phyloP scores from a whole-genome alignment of 2,113 vertebrate genomes.

The Atractosteus spatula region DNA sequence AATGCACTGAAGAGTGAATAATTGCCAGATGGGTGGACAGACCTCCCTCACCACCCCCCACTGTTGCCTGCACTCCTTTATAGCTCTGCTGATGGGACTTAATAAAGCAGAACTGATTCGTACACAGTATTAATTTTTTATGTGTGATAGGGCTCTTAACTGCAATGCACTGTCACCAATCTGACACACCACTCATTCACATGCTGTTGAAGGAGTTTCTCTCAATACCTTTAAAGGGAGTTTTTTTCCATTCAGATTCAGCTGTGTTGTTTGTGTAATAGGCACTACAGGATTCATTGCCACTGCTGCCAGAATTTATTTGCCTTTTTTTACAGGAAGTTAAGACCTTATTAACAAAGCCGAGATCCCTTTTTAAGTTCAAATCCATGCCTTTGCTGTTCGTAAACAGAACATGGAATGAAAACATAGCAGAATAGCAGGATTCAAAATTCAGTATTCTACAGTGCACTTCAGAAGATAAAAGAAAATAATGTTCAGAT shows the following conservation, averaged over 20 bases:
- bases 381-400: too few relatives aligned
- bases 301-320: too few relatives aligned
- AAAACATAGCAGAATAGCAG: too few relatives aligned
- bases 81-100: not conserved
- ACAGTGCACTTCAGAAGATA: too few relatives aligned
- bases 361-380: too few relatives aligned
- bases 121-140: slow-evolving; percentile 18
- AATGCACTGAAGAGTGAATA: slow-evolving; percentile 10
- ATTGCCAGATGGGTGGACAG: slow-evolving; percentile 28
- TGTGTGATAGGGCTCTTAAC: slow-evolving; percentile 17
- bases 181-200: not conserved
- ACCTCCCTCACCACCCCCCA: slow-evolving; percentile 17
- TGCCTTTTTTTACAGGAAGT: too few relatives aligned
- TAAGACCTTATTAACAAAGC: too few relatives aligned
- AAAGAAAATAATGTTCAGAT: too few relatives aligned
- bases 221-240: not conserved
- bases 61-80: slow-evolving; percentile 1
- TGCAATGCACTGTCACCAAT: not conserved
- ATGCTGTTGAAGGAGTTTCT: not conserved
- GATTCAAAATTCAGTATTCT: too few relatives aligned
- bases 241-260: not conserved
- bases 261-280: not conserved
- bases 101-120: slow-evolving; percentile 11
- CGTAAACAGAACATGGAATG: too few relatives aligned
- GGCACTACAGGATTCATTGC: not conserved